Evolutionary conservation across 2,888 invertebrate genomes (phyloP).

Genomic region (Disparrhopalites patrizii): DNA sequence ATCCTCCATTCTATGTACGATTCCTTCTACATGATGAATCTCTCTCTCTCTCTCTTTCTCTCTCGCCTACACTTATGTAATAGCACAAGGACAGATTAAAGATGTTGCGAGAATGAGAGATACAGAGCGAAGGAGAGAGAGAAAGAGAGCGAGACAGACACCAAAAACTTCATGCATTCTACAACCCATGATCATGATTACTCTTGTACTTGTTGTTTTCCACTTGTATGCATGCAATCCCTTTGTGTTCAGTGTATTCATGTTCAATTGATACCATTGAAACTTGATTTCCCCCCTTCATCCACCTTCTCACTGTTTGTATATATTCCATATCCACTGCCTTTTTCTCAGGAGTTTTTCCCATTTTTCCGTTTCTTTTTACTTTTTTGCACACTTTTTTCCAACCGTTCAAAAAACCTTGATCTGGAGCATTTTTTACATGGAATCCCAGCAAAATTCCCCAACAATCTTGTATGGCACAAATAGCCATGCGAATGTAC

Average conservation of each 20-base stretch:
- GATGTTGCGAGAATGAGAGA: background rate
- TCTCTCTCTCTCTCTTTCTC: background rate
- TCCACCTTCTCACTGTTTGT: background rate
- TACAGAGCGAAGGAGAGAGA: no score
- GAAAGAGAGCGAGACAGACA: slow-evolving; percentile 9
- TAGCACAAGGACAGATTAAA: background rate
- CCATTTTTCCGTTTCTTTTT: no score
- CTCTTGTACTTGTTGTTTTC: slow-evolving; percentile 9
- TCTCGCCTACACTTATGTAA: background rate
- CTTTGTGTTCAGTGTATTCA: slow-evolving; percentile 11
- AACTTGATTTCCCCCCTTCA: background rate
- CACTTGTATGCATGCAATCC: slow-evolving; percentile 23
- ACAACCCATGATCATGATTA: slow-evolving; percentile 28
- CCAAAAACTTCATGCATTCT: slow-evolving; percentile 12
- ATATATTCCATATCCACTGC: no score
- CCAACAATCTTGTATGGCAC: no score
- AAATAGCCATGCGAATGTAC: no score
- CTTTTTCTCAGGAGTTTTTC: no score
- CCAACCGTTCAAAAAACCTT: no score
- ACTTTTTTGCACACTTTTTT: no score
- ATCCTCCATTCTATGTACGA: background rate
- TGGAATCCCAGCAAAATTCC: no score
- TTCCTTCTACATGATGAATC: background rate
- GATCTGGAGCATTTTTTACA: no score
- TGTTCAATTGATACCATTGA: slow-evolving; percentile 7